Conservation (phyloP, 1,140 invertebrate species). For the Drosophila subobscura region DNA sequence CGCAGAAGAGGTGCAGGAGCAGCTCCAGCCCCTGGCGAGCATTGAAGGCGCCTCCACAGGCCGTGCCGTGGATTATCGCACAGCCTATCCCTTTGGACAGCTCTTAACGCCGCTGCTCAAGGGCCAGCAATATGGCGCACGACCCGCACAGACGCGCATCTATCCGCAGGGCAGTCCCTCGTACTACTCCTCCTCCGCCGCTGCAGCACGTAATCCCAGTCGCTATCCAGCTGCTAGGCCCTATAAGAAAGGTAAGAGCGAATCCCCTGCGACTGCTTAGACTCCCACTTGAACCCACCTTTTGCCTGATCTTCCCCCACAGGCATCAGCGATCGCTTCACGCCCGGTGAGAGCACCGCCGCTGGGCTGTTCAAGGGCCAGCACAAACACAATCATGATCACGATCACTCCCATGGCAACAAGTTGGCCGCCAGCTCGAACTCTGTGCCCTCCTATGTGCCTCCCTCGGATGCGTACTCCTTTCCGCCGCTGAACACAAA, state of each 20-base stretch:
- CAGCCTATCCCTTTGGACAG: constrained; percentile 74
- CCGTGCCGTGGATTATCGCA: constrained; percentile 78
- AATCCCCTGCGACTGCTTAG: neutral
- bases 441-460: constrained; percentile 55
- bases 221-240: constrained; percentile 29
- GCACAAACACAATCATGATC: constrained; percentile 44
- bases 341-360: constrained; percentile 72
- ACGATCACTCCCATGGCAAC: constrained; percentile 43
- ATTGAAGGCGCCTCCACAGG: constrained; percentile 65
- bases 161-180: constrained; percentile 39
- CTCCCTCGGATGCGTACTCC: constrained; percentile 66
- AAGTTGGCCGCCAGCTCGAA: constrained; percentile 61
- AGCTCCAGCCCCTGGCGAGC: constrained; percentile 12
- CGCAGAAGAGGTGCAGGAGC: neutral
- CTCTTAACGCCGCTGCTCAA: constrained; percentile 69
- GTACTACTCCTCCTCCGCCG: constrained; percentile 23
- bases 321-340: constrained; percentile 69
- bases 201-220: constrained; percentile 31
- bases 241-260: constrained; percentile 43
- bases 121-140: constrained; percentile 40
- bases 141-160: constrained; percentile 47
- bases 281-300: neutral
- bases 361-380: constrained; percentile 58
- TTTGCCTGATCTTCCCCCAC: neutral
- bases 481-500: constrained; percentile 76